Conservation (phyloP, 2,888 invertebrate genomes). For the Plagodis dolabraria region DNA sequence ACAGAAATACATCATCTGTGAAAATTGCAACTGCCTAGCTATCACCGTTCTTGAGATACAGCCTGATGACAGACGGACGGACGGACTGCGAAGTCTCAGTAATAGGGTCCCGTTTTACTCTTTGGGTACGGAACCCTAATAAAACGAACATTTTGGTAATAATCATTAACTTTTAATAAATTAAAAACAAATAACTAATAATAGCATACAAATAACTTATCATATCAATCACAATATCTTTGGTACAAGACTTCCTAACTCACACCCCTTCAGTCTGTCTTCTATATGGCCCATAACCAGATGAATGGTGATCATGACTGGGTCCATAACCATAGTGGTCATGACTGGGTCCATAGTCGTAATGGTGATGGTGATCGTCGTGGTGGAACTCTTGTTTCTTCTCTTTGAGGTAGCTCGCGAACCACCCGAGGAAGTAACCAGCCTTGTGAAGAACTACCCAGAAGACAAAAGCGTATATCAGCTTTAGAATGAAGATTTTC, state of each 20-base stretch:
- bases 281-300: slow-evolving; percentile 48
- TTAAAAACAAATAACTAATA: no score
- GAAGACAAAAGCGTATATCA: slow-evolving; percentile 74
- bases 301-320: slow-evolving; percentile 15
- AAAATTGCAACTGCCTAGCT: no score
- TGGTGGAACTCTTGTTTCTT: slow-evolving; percentile 61
- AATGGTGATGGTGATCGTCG: slow-evolving; percentile 45
- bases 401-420: slow-evolving; percentile 70
- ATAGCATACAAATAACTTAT: slow-evolving; percentile 4
- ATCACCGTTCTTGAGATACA: no score
- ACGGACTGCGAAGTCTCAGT: no score
- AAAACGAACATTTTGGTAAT: no score
- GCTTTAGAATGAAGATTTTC: slow-evolving; percentile 74
- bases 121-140: no score
- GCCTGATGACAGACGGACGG: no score
- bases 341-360: slow-evolving; percentile 39
- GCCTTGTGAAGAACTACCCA: slow-evolving; percentile 76
- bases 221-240: slow-evolving; percentile 9
- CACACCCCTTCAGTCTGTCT: slow-evolving; percentile 24
- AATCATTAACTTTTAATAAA: no score
- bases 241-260: slow-evolving; percentile 1
- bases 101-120: no score
- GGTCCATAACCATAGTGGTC: slow-evolving; percentile 10
- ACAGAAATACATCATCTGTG: no score
- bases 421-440: slow-evolving; percentile 77